phyloP scores from a whole-genome alignment of 2,113 vertebrate species.

The Pithys albifrons region DNA sequence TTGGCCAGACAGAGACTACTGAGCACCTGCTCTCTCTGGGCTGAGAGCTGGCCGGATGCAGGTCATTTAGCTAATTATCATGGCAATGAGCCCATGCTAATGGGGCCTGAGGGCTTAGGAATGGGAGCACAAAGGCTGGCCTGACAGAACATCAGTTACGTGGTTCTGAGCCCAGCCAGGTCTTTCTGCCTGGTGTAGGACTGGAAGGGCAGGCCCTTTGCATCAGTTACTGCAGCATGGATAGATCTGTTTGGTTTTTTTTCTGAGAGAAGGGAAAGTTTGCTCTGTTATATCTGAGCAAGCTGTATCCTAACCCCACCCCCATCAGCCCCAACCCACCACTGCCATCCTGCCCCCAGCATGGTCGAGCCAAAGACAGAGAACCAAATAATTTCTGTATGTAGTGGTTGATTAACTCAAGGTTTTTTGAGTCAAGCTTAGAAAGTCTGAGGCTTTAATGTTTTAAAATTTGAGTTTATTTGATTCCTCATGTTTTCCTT shows the following conservation, averaged over 20 bases:
- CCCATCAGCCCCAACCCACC: neutral
- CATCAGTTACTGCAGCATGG: rapidly evolving
- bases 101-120: neutral
- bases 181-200: neutral
- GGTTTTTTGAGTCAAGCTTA: neutral
- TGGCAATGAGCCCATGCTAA: conserved; percentile 38
- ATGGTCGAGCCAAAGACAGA: neutral
- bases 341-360: rapidly evolving
- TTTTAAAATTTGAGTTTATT: neutral
- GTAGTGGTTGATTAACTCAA: neutral
- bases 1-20: neutral
- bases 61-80: conserved; percentile 54
- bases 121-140: neutral
- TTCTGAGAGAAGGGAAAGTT: neutral
- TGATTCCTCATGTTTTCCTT: neutral
- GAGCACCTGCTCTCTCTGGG: conserved; percentile 41
- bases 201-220: neutral
- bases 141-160: neutral
- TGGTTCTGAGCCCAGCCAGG: neutral
- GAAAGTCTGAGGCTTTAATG: neutral
- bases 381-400: neutral
- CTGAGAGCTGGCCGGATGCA: neutral
- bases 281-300: neutral
- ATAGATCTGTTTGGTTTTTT: neutral
- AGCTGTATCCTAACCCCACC: neutral